Evolutionary conservation across 2,797 vertebrate species (phyloP), one percentile per base, ranked within the genome.

Genomic region (Helarctos malayanus): DNA sequence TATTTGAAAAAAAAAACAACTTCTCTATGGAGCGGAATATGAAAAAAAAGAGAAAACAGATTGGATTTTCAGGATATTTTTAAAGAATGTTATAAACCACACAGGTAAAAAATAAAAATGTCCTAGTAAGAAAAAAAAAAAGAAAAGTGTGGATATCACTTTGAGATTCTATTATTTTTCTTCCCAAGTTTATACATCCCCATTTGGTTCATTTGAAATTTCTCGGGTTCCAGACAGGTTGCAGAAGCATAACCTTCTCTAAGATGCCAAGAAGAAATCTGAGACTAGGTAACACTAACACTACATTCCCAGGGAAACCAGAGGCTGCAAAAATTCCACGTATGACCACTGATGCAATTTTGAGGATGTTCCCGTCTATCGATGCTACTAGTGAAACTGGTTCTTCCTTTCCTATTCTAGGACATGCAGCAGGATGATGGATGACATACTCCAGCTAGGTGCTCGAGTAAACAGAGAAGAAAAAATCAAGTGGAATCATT

Each of bases 21-120:
- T 80, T 81, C 81, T 78, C 29, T 73, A 79, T 54, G 63, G 52
- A 65, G 18, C 80, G 52, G 41, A 73, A 91, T 65, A 93, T 12
- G 23, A 57, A 71, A 71, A 71, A 71, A 92, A 35, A 78, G 8
- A 80, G 68, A 75, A 81, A 87, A 87, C 6, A 82, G 29, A 57
- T 45, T 92, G 86, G 41, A 82, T 47, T 94, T 61, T 81, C 16
- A 71, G 45, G 56, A 16, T 91, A 75, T 59, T n/a, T 87, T 68
- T 45, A 45, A 87, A 88, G 54, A 68, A 38, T 56, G 21, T 61
- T 71, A 79, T 84, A 93, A 93, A 73, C 19, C 23, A 63, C 35
- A 96, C 59, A 87, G 35, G 32, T n/a, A 89, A 95, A 91, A 91
- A 85, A 85, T 90, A 57, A 56, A 41, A 85, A 75, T 45, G 75